Base-by-base conservation (phyloP, 2,797 vertebrate genomes). In the Mastacembelus armatus region DNA sequence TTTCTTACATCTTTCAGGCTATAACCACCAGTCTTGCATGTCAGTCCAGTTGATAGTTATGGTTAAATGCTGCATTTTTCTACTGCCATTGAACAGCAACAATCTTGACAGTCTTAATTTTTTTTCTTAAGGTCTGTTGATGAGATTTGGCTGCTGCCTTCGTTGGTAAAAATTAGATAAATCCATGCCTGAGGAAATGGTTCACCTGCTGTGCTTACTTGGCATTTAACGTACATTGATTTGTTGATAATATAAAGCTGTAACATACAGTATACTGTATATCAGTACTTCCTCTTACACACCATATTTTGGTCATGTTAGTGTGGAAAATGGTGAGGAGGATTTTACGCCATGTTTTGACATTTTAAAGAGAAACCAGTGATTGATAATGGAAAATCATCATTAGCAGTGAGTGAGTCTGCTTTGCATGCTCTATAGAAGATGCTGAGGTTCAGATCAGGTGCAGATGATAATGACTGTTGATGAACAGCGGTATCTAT, bases 61-160 rank as follows among this genome's bases (percentile, higher is more conserved):
- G 32, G 24, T 78, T 84, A 69, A 78, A 72, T 44, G 36, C 38
- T 22, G 27, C 21, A 66, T 66, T 65, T 45, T 30, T 68, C 30
- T 38, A 12, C 36, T 42, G 29, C 35, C 49, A 42, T 51, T 12
- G 16, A 71, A 61, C 14, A 62, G 74, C 58, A 43, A 51, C 62
- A 42, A 3, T 36, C 38, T 50, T 26, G 45, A 55, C 44, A 65
- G 18, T 29, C 16, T 21, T 66, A 27, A 22, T 74, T 67, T 74
- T 43, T 74, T 43, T 47, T 65, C 49, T 47, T 4, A 0, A 66
- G 39, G 50, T 11, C 21, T 16, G 35, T 56, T 79, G 36, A 67
- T 64, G 43, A 44, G 35, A 74, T 56, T 73, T 72, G 49, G 29
- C 56, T 40, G 9, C 38, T 16, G 36, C 22, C n/a, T n/a, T 58